These are phyloP conservation scores for Pterobdella sp. DNA, from an alignment of 2,888 invertebrate genomes.

Conservation along the genomic window DNA sequence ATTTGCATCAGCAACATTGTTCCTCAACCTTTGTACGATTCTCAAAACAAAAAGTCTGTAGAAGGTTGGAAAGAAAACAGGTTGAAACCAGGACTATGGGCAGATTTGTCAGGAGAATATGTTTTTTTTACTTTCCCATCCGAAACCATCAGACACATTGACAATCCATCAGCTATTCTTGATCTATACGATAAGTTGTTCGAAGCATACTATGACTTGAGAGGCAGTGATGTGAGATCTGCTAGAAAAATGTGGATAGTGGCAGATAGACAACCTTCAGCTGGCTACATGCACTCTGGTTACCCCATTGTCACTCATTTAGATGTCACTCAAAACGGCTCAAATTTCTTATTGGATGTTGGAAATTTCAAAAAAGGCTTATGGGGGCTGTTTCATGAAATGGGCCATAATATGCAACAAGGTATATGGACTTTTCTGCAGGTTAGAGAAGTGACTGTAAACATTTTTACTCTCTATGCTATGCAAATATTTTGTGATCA, in stretches of 20 bases:
- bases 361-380: constrained; percentile 21
- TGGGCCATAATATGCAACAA: constrained; percentile 41
- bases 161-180: constrained; percentile 32
- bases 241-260: constrained; percentile 35
- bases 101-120: constrained; percentile 37
- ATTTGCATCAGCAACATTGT: constrained; percentile 30
- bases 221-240: constrained; percentile 29
- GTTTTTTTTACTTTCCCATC: constrained; percentile 38
- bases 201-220: constrained; percentile 34
- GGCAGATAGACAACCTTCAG: constrained; percentile 34
- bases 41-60: background rate
- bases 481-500: constrained; percentile 35
- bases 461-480: constrained; percentile 40
- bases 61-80: constrained; percentile 31
- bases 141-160: constrained; percentile 33
- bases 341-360: constrained; percentile 34
- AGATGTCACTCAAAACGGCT: constrained; percentile 31
- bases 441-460: constrained; percentile 39
- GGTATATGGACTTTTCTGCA: constrained; percentile 39
- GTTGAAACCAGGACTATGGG: constrained; percentile 36
- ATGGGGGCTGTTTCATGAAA: constrained; percentile 42
- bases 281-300: constrained; percentile 40
- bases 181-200: constrained; percentile 37
- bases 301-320: constrained; percentile 40
- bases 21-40: constrained; percentile 28